These are phyloP conservation scores for Lineus longissimus DNA, from an alignment of 1,140 invertebrate genomes.

Conservation along the genomic window DNA sequence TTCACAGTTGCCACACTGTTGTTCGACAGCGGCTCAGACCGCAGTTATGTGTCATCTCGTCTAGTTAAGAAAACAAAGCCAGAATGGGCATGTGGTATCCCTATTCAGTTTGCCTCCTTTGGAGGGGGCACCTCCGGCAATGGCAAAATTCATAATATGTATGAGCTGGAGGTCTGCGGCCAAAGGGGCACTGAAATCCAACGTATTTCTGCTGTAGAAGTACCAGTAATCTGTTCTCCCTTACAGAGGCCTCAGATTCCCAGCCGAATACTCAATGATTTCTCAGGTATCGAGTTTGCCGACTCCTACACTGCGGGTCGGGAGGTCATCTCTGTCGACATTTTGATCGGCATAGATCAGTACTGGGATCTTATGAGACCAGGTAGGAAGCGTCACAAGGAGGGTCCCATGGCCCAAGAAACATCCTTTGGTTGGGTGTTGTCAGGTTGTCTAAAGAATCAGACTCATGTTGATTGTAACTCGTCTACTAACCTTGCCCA, in stretches of 20 bases:
- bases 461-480: too few relatives aligned
- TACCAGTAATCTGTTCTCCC: background rate
- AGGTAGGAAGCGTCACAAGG: too few relatives aligned
- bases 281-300: background rate
- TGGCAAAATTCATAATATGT: background rate
- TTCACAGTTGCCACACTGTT: too few relatives aligned
- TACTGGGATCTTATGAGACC: background rate
- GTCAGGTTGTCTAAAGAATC: background rate
- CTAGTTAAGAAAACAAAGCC: too few relatives aligned
- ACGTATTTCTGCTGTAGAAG: background rate
- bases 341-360: background rate
- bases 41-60: too few relatives aligned
- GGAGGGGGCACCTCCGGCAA: background rate
- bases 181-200: background rate
- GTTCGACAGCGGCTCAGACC: too few relatives aligned
- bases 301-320: too few relatives aligned
- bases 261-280: background rate
- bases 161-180: background rate
- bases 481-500: background rate
- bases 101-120: background rate
- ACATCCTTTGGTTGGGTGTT: conserved; percentile 1
- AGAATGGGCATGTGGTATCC: background rate
- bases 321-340: conserved; percentile 1
- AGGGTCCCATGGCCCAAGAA: conserved; percentile 1
- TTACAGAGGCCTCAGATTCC: background rate